phyloP scores from a whole-genome alignment of 2,888 invertebrate species.

The Quadriops clusia region DNA sequence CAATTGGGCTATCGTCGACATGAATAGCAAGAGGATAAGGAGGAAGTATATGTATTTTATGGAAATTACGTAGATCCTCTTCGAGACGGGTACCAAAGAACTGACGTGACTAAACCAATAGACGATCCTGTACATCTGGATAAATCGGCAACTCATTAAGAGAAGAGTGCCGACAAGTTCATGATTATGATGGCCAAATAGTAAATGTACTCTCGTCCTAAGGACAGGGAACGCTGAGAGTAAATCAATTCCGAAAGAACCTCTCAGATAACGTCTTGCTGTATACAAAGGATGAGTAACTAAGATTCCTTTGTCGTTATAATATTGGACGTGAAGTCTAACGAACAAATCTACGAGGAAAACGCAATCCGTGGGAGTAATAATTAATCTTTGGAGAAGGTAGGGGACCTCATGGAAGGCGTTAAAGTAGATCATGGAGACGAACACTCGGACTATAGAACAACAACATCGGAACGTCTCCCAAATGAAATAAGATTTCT shows the following conservation, averaged over 20 bases:
- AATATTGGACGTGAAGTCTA: slow-evolving; percentile 20
- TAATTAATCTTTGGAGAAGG: too few relatives aligned
- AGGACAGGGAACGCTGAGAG: slow-evolving; percentile 8
- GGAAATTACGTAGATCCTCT: slow-evolving; percentile 9
- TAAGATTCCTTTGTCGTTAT: slow-evolving; percentile 19
- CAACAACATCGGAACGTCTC: slow-evolving; percentile 13
- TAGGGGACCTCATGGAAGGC: slow-evolving; percentile 2
- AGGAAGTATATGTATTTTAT: slow-evolving; percentile 7
- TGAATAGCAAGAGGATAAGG: slow-evolving; percentile 5
- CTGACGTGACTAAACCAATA: slow-evolving; percentile 6
- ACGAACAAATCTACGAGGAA: slow-evolving; percentile 13
- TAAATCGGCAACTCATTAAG: slow-evolving; percentile 3
- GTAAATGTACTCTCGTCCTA: slow-evolving; percentile 4
- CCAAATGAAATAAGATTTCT: slow-evolving; percentile 13
- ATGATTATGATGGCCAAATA: slow-evolving; percentile 7
- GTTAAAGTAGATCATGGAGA: slow-evolving; percentile 1
- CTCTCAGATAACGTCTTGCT: slow-evolving; percentile 17
- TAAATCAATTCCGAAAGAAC: slow-evolving; percentile 13
- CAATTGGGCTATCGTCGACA: slow-evolving; percentile 7
- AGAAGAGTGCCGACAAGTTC: slow-evolving; percentile 1
- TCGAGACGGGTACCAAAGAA: slow-evolving; percentile 7
- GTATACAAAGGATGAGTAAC: slow-evolving; percentile 19
- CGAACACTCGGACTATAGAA: too few relatives aligned
- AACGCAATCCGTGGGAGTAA: too few relatives aligned
- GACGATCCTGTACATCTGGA: slow-evolving; percentile 8